Evolutionary conservation across 2,797 vertebrate species (phyloP).

Genomic region (Dipus sagitta): DNA sequence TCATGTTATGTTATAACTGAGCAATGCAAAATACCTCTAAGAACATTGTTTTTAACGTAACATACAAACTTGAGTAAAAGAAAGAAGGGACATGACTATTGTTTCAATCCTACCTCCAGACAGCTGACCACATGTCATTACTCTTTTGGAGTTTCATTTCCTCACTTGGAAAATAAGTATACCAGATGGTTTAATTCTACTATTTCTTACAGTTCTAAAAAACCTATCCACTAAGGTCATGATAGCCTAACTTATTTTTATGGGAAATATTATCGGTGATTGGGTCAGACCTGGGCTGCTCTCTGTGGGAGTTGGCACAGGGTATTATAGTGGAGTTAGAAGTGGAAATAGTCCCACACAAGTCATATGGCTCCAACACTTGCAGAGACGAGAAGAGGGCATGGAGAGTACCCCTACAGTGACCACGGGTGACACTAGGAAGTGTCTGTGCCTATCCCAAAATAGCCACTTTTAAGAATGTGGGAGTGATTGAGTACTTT

Average conservation of each 20-base stretch:
- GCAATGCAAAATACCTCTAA: not conserved
- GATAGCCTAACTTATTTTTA: not conserved
- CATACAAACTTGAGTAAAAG: not conserved
- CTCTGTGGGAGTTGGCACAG: not conserved
- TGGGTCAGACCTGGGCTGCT: not conserved
- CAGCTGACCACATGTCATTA: not conserved
- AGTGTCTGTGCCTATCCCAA: not conserved
- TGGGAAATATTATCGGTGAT: not conserved
- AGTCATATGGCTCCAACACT: not conserved
- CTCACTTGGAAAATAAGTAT: not conserved
- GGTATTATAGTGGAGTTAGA: not conserved
- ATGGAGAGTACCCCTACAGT: not conserved
- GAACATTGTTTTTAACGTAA: not conserved
- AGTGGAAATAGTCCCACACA: not conserved
- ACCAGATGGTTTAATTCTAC: not conserved
- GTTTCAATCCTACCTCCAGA: not conserved
- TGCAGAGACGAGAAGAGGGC: not conserved
- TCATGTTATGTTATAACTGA: not conserved
- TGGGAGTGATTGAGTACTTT: not conserved
- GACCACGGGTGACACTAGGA: not conserved
- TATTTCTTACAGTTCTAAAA: not conserved
- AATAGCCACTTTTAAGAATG: not conserved
- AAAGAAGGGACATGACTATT: not conserved
- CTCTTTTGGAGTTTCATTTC: not conserved
- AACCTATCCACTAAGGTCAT: not conserved